Evolutionary conservation across 2,113 vertebrate species (phyloP), one percentile per base, ranked within the genome.

Genomic region (Promerops cafer): DNA sequence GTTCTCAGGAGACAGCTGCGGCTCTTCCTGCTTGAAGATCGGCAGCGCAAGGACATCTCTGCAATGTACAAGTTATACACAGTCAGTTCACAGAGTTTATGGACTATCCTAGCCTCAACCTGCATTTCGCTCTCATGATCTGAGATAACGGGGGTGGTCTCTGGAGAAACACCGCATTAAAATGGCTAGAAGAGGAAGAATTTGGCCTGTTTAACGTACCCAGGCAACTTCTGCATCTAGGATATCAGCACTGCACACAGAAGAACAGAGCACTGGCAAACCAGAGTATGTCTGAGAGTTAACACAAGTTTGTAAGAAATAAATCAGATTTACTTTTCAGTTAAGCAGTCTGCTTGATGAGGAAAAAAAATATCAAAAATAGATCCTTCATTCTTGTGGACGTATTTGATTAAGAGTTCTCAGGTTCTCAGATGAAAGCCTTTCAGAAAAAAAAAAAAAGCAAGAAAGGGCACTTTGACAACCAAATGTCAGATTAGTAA

Each of bases 31-130:
- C 96, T 99, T 99, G 97, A 99, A 98, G 97, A 99, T 99, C 4
- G 99, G 99, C 94, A 98, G 93, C 0, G 99, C 98, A 57, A 99
- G 97, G 44, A 99, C 99, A 97, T 99, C 99, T 64, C 99, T 99
- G 98, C 87, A 98, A 98, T 16, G 83, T 5, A 84, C 50, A 88
- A 40, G 35, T 40, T 39, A 78, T 0, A 5, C 14, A 30, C 13
- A 1, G 16, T 93, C 47, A 95, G 20, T 3, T 26, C 26, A 52
- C 33, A 31, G 45, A 50, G 35, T 39, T 66, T 1, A 78, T 1
- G 3, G 59, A 56, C 66, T 28, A 60, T 6, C 35, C 52, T 13
- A 19, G 21, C 52, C 33, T 72, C 59, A 7, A 5, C 7, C 54
- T 74, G 21, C 27, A 17, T 18, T 63, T 65, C 33, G 56, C 7